Conservation (phyloP, 2,113 vertebrate species). For the Sphyrna mokarran region DNA sequence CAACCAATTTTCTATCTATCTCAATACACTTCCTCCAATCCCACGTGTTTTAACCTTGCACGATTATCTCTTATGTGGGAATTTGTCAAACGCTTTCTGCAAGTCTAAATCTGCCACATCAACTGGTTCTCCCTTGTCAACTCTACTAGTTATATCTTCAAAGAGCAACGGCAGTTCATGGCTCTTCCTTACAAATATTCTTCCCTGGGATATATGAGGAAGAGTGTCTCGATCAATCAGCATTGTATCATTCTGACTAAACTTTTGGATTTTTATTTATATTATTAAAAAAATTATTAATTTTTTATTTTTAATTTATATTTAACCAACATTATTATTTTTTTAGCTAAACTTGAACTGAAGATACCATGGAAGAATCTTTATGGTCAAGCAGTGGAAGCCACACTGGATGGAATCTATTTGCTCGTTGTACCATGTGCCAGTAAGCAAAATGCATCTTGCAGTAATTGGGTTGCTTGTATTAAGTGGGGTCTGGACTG, state of each 20-base stretch:
- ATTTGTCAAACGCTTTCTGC: too few relatives aligned
- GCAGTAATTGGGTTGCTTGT: background rate
- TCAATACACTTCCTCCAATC: too few relatives aligned
- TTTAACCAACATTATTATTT: background rate
- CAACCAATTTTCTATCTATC: too few relatives aligned
- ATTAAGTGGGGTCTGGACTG: background rate
- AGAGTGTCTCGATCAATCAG: background rate
- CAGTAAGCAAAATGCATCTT: slow-evolving; percentile 59
- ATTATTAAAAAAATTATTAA: background rate
- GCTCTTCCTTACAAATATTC: background rate
- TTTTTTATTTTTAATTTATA: slow-evolving; percentile 45
- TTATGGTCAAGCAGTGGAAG: slow-evolving; percentile 89
- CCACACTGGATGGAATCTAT: slow-evolving; percentile 84
- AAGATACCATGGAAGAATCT: slow-evolving; percentile 96
- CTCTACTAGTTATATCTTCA: too few relatives aligned
- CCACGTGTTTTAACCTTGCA: too few relatives aligned
- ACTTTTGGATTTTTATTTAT: background rate
- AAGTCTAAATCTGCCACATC: too few relatives aligned
- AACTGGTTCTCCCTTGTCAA: too few relatives aligned
- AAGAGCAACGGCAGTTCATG: background rate
- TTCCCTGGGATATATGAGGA: background rate
- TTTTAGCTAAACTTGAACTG: slow-evolving; percentile 76
- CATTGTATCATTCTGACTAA: background rate
- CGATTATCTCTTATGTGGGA: too few relatives aligned
- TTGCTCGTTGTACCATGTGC: slow-evolving; percentile 92